phyloP scores from a whole-genome alignment of 2,113 vertebrate genomes.

The Dunckerocampus dactyliophorus region DNA sequence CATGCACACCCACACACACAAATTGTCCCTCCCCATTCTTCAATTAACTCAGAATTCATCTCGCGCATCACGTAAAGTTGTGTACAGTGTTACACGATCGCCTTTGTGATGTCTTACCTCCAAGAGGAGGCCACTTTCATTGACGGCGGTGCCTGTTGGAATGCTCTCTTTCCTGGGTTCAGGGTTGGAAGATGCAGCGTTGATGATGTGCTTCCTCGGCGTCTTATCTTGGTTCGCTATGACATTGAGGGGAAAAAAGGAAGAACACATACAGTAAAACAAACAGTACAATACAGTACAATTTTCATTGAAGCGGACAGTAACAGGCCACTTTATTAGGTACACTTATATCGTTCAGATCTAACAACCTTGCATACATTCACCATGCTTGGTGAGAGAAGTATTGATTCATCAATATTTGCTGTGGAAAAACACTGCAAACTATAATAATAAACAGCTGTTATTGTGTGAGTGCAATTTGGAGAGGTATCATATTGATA shows the following conservation, averaged over 20 bases:
- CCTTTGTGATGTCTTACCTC: constrained; percentile 75
- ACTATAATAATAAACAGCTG: too few relatives aligned
- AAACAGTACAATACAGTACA: too few relatives aligned
- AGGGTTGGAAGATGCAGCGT: constrained; percentile 53
- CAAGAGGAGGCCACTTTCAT: constrained; percentile 86
- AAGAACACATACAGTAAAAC: too few relatives aligned
- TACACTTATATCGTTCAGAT: too few relatives aligned
- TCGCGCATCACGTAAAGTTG: not conserved
- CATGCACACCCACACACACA: constrained; percentile 8
- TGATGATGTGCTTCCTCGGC: constrained; percentile 67
- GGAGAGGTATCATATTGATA: too few relatives aligned
- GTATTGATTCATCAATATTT: too few relatives aligned
- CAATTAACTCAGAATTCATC: constrained; percentile 6
- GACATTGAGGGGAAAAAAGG: constrained; percentile 25
- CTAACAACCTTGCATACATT: too few relatives aligned
- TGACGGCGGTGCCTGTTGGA: constrained; percentile 47
- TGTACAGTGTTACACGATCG: not conserved
- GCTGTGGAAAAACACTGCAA: too few relatives aligned
- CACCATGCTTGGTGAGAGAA: too few relatives aligned
- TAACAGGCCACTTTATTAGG: too few relatives aligned
- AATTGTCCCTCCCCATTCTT: not conserved
- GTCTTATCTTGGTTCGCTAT: constrained; percentile 80
- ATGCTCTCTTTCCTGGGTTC: constrained; percentile 71
- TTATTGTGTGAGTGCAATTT: too few relatives aligned
- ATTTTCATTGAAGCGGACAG: too few relatives aligned